A percentile compares a stretch with the other conserved stretches of the same genome.
Conservation (phyloP, 2,113 vertebrate species). For the Parotia lawesii region DNA sequence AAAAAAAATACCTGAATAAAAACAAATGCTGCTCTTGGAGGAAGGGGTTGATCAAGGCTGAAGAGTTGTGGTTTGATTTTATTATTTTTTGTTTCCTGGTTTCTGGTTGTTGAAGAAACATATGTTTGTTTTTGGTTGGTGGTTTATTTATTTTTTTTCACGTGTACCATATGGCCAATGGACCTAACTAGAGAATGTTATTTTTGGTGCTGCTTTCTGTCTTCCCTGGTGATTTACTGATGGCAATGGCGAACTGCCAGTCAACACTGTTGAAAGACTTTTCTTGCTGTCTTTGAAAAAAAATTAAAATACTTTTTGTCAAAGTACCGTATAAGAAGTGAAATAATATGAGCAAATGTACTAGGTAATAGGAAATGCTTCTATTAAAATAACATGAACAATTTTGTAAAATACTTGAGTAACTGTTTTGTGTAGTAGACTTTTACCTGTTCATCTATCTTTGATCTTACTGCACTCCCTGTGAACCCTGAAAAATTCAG, state of each 20-base stretch:
- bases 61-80: neutral
- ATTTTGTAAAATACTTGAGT: neutral
- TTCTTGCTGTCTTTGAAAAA: neutral
- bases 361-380: neutral
- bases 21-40: neutral
- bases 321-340: neutral
- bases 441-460: neutral
- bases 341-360: neutral
- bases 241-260: neutral
- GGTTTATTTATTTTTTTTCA: neutral
- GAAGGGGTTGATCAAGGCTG: neutral
- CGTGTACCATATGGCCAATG: neutral
- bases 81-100: neutral
- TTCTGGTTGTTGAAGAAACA: neutral
- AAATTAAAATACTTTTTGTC: neutral
- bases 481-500: neutral
- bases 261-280: neutral
- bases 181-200: neutral
- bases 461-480: neutral
- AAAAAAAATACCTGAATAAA: neutral
- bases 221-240: constrained; percentile 16
- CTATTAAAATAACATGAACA: neutral
- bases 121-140: neutral
- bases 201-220: constrained; percentile 35
- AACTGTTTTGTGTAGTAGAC: neutral